Conservation (phyloP, 2,797 vertebrate species). For the Rhynchotus rufescens region DNA sequence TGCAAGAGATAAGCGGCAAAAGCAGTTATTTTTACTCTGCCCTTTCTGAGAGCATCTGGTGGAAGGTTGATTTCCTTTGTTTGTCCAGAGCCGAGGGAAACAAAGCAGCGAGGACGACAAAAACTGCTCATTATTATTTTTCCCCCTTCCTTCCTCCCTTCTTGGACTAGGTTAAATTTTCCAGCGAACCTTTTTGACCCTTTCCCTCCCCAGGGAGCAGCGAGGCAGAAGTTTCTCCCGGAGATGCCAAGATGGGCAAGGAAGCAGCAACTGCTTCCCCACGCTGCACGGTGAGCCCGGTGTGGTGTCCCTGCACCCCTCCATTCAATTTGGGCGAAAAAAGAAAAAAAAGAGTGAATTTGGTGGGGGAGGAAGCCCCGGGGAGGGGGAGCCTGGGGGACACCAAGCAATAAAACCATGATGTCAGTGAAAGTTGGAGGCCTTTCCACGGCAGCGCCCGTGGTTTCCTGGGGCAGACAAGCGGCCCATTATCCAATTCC, state of each 20-base stretch:
- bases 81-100: slow-evolving; percentile 48
- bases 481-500: slow-evolving; percentile 58
- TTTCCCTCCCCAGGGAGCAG: background rate
- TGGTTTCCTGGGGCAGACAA: slow-evolving; percentile 69
- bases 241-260: background rate
- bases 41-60: slow-evolving; percentile 24
- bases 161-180: background rate
- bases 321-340: slow-evolving; percentile 9
- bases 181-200: background rate
- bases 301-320: slow-evolving; percentile 17
- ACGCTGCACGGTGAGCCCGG: background rate
- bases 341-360: slow-evolving; percentile 39
- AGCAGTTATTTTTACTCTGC: slow-evolving; percentile 29
- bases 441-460: slow-evolving; percentile 18
- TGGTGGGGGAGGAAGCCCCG: background rate
- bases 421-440: slow-evolving; percentile 67
- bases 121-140: slow-evolving; percentile 31
- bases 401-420: slow-evolving; percentile 46
- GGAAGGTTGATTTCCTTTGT: slow-evolving; percentile 56
- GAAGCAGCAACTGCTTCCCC: background rate
- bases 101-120: background rate
- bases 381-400: background rate
- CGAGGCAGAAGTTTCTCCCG: background rate
- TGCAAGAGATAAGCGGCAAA: slow-evolving; percentile 37
- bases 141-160: background rate